Evolutionary conservation across 2,113 vertebrate species (phyloP), one percentile per base, ranked within the genome.

Genomic region (Microtus oregoni): DNA sequence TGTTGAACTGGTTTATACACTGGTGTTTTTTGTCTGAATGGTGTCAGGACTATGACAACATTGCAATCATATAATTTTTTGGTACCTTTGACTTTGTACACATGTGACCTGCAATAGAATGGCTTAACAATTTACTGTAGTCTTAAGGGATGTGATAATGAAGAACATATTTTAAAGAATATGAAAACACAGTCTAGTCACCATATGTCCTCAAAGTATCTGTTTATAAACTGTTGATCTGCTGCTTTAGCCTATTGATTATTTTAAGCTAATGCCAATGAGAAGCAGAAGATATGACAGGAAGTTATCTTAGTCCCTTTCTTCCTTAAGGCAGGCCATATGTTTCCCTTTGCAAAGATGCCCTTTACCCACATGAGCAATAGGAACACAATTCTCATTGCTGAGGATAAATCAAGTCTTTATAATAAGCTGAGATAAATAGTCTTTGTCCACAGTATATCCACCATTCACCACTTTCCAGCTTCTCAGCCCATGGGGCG

Each of bases 61-160:
- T 68, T 92, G 78, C 52, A 79, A 70, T 3, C 52, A 85, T 19
- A 85, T 58, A 32, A 87, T 94, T 83, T 78, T 38, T 93, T 82
- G 83, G 13, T 76, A 87, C 50, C 24, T 61, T 79, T 94, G 68
- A 11, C 28, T 94, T 35, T 87, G 22, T 13, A 90, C 2, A 89
- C 24, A 72, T 9, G 65, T 89, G 55, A 63, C 20, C 1, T 81
- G 7, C 92, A 86, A 86, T n/a, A 90, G 1, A 28, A n/a, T 75
- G 5, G 7, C 6, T 82, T 96, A 50, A 73, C 17, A 0, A 0
- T 0, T 78, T 77, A 5, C 7, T 79, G 76, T 82, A 78, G 32
- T 96, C 91, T 91, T 83, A 55, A 67, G 13, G 5, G 7, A 91
- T 72, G 1, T 85, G 82, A 75, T 6, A 89, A 73, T 65, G 52